These are phyloP conservation scores for Holcopasites calliopsidis DNA, from an alignment of 1,140 invertebrate species.

Conservation along the genomic window DNA sequence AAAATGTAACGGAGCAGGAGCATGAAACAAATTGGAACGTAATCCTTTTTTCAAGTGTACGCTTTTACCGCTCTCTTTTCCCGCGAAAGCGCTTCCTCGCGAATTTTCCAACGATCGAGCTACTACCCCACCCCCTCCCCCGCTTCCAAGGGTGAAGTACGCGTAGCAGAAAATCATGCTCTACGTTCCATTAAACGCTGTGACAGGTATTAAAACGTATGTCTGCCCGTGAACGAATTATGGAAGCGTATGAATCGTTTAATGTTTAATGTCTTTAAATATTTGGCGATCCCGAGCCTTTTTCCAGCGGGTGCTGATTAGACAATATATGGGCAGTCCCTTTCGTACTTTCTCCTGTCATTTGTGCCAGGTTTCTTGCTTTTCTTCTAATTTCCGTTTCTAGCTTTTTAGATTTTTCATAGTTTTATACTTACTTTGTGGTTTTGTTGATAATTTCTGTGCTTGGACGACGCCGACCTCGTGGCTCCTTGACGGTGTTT, in stretches of 20 bases:
- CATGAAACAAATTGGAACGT: conserved; percentile 44
- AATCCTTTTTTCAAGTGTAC: conserved; percentile 36
- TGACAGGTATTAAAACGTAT: conserved; percentile 36
- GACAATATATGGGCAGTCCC: too few species aligned
- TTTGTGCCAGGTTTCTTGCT: too few species aligned
- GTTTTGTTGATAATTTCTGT: too few species aligned
- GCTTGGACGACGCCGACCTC: too few species aligned
- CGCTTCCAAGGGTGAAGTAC: not conserved
- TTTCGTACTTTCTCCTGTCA: too few species aligned
- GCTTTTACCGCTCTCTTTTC: not conserved
- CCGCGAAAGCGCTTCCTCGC: conserved; percentile 33
- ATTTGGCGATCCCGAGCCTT: not conserved
- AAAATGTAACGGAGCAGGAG: conserved; percentile 27
- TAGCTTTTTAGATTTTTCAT: too few species aligned
- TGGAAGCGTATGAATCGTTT: not conserved
- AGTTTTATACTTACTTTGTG: too few species aligned
- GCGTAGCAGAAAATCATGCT: conserved; percentile 32
- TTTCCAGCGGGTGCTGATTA: too few species aligned
- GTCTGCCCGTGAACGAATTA: not conserved
- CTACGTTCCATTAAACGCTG: conserved; percentile 34
- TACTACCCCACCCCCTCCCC: not conserved
- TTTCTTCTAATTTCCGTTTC: not conserved
- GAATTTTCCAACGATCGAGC: conserved; percentile 13
- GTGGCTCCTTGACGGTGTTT: too few species aligned
- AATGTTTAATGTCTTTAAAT: conserved; percentile 39